phyloP scores from a whole-genome alignment of 2,888 invertebrate genomes.

The Drosophila flavopinicola region DNA sequence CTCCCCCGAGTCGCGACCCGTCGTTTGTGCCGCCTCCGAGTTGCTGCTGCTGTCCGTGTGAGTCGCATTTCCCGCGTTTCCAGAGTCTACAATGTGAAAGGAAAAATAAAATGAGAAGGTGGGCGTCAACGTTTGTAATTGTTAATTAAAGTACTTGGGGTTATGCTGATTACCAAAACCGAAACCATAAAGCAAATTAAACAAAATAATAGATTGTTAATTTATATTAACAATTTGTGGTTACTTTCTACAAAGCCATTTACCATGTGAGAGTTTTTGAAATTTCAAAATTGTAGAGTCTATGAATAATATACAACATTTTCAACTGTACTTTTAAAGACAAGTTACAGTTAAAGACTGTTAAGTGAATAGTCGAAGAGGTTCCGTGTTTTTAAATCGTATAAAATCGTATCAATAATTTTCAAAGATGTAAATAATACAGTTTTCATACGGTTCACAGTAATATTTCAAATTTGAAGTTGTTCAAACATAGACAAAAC shows the following conservation, averaged over 20 bases:
- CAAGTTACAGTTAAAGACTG: no score
- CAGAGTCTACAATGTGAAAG: conserved; percentile 61
- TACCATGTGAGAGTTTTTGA: no score
- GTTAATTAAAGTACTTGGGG: background rate
- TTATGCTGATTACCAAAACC: conserved; percentile 13
- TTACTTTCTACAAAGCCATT: background rate
- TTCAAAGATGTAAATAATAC: no score
- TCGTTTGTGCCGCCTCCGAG: conserved; percentile 67
- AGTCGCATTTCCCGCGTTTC: conserved; percentile 73
- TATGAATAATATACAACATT: no score
- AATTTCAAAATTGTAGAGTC: no score
- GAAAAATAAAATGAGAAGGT: background rate
- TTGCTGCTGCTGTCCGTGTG: conserved; percentile 7
- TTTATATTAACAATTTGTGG: background rate
- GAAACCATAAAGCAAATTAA: background rate
- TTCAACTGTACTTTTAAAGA: no score
- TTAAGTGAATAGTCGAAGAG: no score
- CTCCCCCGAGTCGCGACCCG: conserved; percentile 87
- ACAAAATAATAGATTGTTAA: background rate
- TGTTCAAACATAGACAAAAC: no score
- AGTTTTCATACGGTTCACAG: no score
- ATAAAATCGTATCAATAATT: no score
- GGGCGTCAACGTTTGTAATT: background rate
- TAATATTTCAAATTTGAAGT: no score
- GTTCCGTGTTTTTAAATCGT: no score